Evolutionary conservation across 2,797 vertebrate species (phyloP).

Genomic region (Coluber constrictor): DNA sequence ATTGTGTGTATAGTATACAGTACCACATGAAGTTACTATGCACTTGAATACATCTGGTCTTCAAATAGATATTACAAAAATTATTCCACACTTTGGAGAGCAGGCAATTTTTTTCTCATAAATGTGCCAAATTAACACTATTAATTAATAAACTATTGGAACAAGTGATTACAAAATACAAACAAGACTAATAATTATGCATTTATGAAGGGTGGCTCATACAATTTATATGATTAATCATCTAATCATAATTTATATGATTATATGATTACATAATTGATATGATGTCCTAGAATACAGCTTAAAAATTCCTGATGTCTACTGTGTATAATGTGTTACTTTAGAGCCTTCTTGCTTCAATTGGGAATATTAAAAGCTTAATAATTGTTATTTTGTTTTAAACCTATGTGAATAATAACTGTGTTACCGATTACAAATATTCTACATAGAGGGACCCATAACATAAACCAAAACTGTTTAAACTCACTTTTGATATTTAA

Average conservation of each 20-base stretch:
- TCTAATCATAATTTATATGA: neutral
- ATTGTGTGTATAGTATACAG: conserved; percentile 18
- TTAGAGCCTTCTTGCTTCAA: conserved; percentile 34
- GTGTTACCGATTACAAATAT: conserved; percentile 23
- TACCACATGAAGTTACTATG: conserved; percentile 24
- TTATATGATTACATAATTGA: conserved; percentile 16
- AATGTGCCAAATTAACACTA: conserved; percentile 10
- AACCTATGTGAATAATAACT: conserved; percentile 6
- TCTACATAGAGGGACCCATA: neutral
- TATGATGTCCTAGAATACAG: neutral
- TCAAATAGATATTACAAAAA: conserved; percentile 43
- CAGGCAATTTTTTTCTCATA: conserved; percentile 28
- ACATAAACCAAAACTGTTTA: neutral
- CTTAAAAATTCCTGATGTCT: neutral
- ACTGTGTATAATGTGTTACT: conserved; percentile 13
- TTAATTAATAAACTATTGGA: conserved; percentile 31
- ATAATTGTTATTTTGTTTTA: conserved; percentile 7
- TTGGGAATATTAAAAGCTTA: conserved; percentile 28
- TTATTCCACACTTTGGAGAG: conserved; percentile 13
- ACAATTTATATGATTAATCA: conserved; percentile 29
- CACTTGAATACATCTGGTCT: conserved; percentile 13
- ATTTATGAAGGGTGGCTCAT: conserved; percentile 24
- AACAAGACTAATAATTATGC: conserved; percentile 32
- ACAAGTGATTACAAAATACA: conserved; percentile 42
- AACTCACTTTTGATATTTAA: conserved; percentile 38